Conservation (phyloP, 2,888 invertebrate genomes). For the Carterocephalus palaemon region DNA sequence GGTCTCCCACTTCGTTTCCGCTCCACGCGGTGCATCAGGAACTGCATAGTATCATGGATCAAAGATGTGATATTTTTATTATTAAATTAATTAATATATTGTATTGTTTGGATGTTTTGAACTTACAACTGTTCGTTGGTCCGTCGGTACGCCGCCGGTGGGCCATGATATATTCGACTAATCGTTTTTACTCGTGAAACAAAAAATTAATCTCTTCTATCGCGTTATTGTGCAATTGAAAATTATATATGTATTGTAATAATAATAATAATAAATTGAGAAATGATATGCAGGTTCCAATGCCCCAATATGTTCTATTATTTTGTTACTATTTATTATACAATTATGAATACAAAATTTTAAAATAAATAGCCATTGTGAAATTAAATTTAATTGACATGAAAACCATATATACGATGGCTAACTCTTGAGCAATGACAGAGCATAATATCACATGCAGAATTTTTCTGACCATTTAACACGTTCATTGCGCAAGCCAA, state of each 20-base stretch:
- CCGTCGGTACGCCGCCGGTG: slow-evolving; percentile 12
- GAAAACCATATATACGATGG: too few relatives aligned
- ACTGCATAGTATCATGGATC: slow-evolving; percentile 70
- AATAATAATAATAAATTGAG: slow-evolving; percentile 39
- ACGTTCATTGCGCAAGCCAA: too few relatives aligned
- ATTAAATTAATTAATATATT: slow-evolving; percentile 57
- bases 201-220: slow-evolving; percentile 31
- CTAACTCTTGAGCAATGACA: too few relatives aligned
- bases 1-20: slow-evolving; percentile 40
- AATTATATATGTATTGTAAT: slow-evolving; percentile 36
- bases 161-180: slow-evolving; percentile 31
- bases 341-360: slow-evolving; percentile 20
- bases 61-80: slow-evolving; percentile 73
- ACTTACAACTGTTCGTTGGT: slow-evolving; percentile 14
- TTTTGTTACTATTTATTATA: slow-evolving; percentile 26
- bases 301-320: slow-evolving; percentile 52
- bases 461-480: too few relatives aligned
- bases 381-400: too few relatives aligned
- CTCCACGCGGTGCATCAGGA: slow-evolving; percentile 54
- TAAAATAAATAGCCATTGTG: too few relatives aligned
- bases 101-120: slow-evolving; percentile 39
- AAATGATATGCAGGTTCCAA: slow-evolving; percentile 64
- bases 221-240: slow-evolving; percentile 36
- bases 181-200: slow-evolving; percentile 30
- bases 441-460: too few relatives aligned